Conservation (phyloP, 2,888 invertebrate species). For the Trichogramma dendrolimi region DNA sequence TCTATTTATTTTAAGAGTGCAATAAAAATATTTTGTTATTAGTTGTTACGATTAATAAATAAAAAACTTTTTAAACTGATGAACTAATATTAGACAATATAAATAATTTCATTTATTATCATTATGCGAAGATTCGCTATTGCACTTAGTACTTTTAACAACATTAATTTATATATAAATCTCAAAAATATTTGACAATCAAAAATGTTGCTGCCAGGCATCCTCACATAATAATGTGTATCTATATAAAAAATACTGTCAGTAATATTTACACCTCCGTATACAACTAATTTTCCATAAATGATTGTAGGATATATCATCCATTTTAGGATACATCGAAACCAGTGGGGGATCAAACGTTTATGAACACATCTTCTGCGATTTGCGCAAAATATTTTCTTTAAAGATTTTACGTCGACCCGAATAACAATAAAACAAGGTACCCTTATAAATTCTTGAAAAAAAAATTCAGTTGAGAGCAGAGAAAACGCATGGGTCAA, state of each 20-base stretch:
- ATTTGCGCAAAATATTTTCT: conserved; percentile 12
- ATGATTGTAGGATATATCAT: conserved; percentile 14
- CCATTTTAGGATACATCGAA: conserved; percentile 17
- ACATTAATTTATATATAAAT: conserved; percentile 22
- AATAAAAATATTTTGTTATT: too few species aligned
- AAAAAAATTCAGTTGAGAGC: too few species aligned
- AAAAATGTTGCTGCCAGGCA: conserved; percentile 15
- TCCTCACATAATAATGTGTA: conserved; percentile 18
- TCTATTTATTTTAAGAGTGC: too few species aligned
- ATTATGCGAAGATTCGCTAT: not conserved
- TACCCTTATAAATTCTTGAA: too few species aligned
- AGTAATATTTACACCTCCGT: conserved; percentile 31
- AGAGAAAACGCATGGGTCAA: too few species aligned
- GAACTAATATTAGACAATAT: too few species aligned
- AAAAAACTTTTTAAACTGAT: not conserved
- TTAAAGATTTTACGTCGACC: conserved; percentile 9
- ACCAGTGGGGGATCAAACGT: not conserved
- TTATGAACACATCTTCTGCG: not conserved
- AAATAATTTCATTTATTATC: not conserved
- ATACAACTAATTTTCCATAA: conserved; percentile 22
- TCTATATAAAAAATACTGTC: conserved; percentile 28
- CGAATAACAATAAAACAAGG: too few species aligned
- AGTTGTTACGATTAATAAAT: not conserved
- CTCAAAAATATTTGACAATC: conserved; percentile 19
- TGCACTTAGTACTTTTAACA: conserved; percentile 14